Base-by-base conservation (phyloP, 30 jellyfish, hydroid and myxozoan genomes). In the Cassiopea andromeda region DNA sequence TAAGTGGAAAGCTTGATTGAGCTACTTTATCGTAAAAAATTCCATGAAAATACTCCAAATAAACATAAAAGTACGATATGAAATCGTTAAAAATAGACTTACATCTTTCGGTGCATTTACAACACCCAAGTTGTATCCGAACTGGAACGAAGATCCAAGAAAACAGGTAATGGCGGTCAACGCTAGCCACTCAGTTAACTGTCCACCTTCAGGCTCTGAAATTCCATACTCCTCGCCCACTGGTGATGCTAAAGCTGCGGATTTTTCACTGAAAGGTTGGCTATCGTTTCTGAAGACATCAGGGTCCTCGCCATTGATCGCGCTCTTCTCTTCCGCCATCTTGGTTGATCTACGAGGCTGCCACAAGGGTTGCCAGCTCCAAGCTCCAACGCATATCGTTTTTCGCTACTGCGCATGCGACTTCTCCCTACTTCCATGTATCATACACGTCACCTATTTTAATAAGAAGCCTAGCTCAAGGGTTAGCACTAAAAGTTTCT, bases 91-190 rank as follows among this genome's bases (percentile, higher is more conserved):
- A 54, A 54, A 6, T 54, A 68, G 19, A 73, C 97, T 80, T 80
- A 91, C 99, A 70, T 68, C 87, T 80, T 82, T 91, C 7, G 99
- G 99, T 43, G 99, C 97, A 71, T 94, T 94, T 7, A 94, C 77
- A 1, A 94, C 99, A 9, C 97, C 97, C 18, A 94, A 89, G 87
- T 94, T 94, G 93, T 94, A 94, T 1, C 99, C 99, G 82, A 94
- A 94, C 93, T 94, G 99, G 57, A 94, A 82, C 8, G 99, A 94
- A 5, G 99, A 94, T 5, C 99, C 99, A 50, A 91, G 97, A 76
- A 91, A 85, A 81, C 99, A 94, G 1, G 92, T 90, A 58, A 94
- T 58, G 4, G 98, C 96, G 3, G 94, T 97, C 60, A 94, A n/a
- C 6, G 77, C 78, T 15, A 94, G 81, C 85, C 93, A 93, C 0